A percentile compares a stretch with the other conserved stretches of the same genome.
Evolutionary conservation across 1,140 invertebrate genomes (phyloP).

Genomic region (Apis dorsata): DNA sequence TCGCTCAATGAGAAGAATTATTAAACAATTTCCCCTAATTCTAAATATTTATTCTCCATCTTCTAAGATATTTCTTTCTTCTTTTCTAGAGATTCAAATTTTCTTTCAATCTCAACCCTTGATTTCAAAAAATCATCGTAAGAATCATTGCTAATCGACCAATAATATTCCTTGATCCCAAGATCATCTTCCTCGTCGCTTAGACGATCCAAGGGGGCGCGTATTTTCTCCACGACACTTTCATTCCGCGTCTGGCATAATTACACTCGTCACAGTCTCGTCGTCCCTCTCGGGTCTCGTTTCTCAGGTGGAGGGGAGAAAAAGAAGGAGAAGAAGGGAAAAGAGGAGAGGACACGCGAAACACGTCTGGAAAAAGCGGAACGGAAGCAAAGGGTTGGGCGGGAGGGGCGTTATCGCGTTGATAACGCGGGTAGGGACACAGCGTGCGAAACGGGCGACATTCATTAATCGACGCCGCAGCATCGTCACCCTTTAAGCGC

Average conservation of each 20-base stretch:
- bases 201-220: background rate
- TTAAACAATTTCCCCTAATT: background rate
- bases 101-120: no score
- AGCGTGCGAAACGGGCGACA: constrained; percentile 39
- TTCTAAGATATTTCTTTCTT: no score
- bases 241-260: constrained; percentile 22
- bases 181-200: no score
- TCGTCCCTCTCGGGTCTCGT: constrained; percentile 16
- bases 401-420: constrained; percentile 45
- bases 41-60: background rate
- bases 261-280: constrained; percentile 28
- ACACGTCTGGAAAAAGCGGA: background rate
- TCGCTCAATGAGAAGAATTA: background rate
- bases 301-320: background rate
- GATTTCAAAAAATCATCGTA: background rate
- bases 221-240: constrained; percentile 17
- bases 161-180: no score
- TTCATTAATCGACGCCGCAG: constrained; percentile 63
- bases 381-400: constrained; percentile 15
- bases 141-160: background rate
- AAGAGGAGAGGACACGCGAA: background rate
- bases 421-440: constrained; percentile 39
- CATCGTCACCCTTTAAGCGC: constrained; percentile 59
- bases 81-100: no score
- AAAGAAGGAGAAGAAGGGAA: background rate